Evolutionary conservation across 2,113 vertebrate genomes (phyloP).

Genomic region (Phaetusa simplex): DNA sequence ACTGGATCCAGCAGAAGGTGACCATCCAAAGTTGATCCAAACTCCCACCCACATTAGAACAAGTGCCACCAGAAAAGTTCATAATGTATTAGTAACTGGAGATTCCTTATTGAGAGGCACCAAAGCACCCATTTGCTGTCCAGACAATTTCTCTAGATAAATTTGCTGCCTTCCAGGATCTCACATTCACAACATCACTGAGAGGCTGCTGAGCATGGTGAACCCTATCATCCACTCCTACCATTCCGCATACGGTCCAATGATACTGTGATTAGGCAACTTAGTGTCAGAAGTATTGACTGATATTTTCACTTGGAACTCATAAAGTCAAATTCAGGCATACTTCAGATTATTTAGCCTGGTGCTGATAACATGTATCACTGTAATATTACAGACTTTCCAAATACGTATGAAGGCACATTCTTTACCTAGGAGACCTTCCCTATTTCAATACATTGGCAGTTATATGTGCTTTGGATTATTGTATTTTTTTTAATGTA

Average conservation of each 20-base stretch:
- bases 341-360: not conserved
- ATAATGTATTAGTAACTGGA: not conserved
- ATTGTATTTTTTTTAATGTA: not conserved
- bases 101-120: not conserved
- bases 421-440: not conserved
- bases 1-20: not conserved
- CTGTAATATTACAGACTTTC: not conserved
- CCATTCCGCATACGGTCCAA: accelerated
- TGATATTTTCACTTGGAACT: not conserved
- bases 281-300: not conserved
- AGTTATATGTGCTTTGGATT: not conserved
- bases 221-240: not conserved
- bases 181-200: not conserved
- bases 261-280: accelerated
- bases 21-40: not conserved
- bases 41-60: not conserved
- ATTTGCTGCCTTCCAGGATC: not conserved
- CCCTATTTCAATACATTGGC: not conserved
- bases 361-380: accelerated
- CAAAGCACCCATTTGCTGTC: accelerated
- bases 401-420: accelerated
- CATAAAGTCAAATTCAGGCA: not conserved
- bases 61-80: not conserved
- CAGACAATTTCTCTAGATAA: not conserved
- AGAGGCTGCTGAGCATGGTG: not conserved